phyloP scores from a whole-genome alignment of 2,113 vertebrate species.

The Tetraodon nigroviridis region DNA sequence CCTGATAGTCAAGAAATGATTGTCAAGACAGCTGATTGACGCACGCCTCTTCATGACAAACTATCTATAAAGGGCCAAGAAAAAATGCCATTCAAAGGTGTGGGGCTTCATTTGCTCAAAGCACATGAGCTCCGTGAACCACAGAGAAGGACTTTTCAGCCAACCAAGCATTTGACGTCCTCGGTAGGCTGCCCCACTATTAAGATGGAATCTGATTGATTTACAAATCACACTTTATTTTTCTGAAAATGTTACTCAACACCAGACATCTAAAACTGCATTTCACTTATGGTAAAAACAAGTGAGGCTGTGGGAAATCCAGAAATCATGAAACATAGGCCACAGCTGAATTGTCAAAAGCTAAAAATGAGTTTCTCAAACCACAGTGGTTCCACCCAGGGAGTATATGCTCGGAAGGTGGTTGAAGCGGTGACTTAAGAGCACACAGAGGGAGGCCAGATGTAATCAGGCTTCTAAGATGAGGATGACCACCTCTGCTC shows the following conservation, averaged over 20 bases:
- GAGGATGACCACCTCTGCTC: constrained; percentile 54
- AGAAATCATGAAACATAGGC: constrained; percentile 46
- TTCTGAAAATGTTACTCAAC: constrained; percentile 4
- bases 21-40: constrained; percentile 5
- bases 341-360: constrained; percentile 63
- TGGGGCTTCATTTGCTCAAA: constrained; percentile 7
- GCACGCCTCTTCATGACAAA: not conserved
- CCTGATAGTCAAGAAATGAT: not conserved
- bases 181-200: constrained; percentile 80
- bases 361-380: constrained; percentile 61
- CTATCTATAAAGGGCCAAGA: constrained; percentile 13
- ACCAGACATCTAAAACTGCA: constrained; percentile 29
- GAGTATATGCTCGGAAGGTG: constrained; percentile 52
- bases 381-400: constrained; percentile 58
- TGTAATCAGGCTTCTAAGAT: constrained; percentile 62
- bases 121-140: constrained; percentile 47
- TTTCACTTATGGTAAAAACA: constrained; percentile 32
- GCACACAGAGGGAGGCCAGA: constrained; percentile 57
- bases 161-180: constrained; percentile 62
- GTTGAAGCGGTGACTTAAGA: constrained; percentile 48
- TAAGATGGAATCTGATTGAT: constrained; percentile 65
- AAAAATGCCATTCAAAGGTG: constrained; percentile 12
- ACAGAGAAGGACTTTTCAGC: constrained; percentile 52
- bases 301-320: constrained; percentile 33
- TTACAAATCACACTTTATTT: constrained; percentile 4